A percentile compares a stretch with the other conserved stretches of the same genome.
These are phyloP conservation scores for Zaprionus lineosus DNA, from an alignment of 2,888 invertebrate genomes.

Conservation along the genomic window DNA sequence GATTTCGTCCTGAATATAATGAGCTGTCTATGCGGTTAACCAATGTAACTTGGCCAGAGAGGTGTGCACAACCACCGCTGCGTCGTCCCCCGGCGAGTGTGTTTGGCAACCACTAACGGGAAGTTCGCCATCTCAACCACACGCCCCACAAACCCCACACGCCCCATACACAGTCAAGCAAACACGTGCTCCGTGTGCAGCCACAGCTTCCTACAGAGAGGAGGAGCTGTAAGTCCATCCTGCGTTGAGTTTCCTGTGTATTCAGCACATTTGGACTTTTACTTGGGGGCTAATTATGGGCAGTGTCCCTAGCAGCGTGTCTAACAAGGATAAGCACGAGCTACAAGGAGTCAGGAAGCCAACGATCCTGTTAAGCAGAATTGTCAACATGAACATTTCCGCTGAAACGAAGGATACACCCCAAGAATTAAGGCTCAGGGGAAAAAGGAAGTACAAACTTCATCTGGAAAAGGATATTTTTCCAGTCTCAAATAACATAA, in stretches of 20 bases:
- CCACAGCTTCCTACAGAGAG: slow-evolving; percentile 17
- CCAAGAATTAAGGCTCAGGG: no score
- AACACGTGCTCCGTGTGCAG: slow-evolving; percentile 12
- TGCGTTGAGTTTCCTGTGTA: slow-evolving; percentile 25
- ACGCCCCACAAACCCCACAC: slow-evolving; percentile 1
- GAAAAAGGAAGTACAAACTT: no score
- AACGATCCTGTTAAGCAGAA: no score
- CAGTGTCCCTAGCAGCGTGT: no score
- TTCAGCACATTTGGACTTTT: not conserved
- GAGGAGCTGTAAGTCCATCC: no score
- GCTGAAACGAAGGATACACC: no score
- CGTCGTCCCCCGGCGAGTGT: not conserved
- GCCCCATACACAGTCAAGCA: slow-evolving; percentile 13
- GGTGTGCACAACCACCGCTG: not conserved
- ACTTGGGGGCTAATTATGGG: slow-evolving; percentile 8
- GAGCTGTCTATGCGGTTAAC: slow-evolving; percentile 32
- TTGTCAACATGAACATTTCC: no score
- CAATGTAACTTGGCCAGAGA: not conserved
- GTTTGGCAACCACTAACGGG: slow-evolving; percentile 48
- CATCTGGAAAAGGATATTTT: no score
- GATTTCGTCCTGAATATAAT: slow-evolving; percentile 27
- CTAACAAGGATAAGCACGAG: no score
- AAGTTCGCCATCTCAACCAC: slow-evolving; percentile 49
- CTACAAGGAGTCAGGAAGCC: no score
- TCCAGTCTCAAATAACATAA: no score